Base-by-base conservation (phyloP, 2,888 invertebrate genomes). In the Stenodema calcarata region DNA sequence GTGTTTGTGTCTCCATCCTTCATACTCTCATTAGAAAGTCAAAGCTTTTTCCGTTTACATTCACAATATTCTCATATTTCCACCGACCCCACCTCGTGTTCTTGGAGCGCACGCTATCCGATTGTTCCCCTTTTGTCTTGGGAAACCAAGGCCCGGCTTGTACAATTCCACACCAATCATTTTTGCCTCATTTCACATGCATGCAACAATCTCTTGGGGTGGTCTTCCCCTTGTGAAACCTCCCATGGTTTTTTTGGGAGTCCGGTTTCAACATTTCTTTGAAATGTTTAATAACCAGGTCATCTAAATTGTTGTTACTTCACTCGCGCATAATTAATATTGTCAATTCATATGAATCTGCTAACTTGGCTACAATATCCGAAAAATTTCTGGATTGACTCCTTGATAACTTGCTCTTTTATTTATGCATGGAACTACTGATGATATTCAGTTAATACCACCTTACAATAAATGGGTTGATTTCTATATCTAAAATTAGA, bases 21-120 rank as follows among this genome's bases (percentile, higher is more conserved):
- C 35, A n/a, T 35, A 4, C 73, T 73, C 35, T 73, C 73, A 35
- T 73, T 73, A 73, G 73, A 73, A 73, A 73, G 73, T 73, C 73
- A 73, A 73, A 73, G 35, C 73, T 14, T 23, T 62, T 23, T 62
- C 23, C 4, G 23, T 62, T 27, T 9, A 62, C 62, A 23, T 23
- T 9, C 62, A 62, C 62, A 62, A 62, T 62, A 62, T 62, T 62
- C 23, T 62, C 62, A 62, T 62, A 18, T 62, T 62, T 62, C 62
- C 62, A 23, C 4, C 62, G 62, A 23, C 23, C 35, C 35, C 35
- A n/a, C 62, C 62, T 23, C 62, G 23, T 62, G 62, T 62, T 62
- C 62, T 62, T 62, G 16, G n/a, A 16, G 62, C 62, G 62, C 62
- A 62, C 62, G 62, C 62, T 12, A 62, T 62, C 62, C 62, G 23